Evolutionary conservation across 1,140 invertebrate species (phyloP).

Genomic region (Idris sp.): DNA sequence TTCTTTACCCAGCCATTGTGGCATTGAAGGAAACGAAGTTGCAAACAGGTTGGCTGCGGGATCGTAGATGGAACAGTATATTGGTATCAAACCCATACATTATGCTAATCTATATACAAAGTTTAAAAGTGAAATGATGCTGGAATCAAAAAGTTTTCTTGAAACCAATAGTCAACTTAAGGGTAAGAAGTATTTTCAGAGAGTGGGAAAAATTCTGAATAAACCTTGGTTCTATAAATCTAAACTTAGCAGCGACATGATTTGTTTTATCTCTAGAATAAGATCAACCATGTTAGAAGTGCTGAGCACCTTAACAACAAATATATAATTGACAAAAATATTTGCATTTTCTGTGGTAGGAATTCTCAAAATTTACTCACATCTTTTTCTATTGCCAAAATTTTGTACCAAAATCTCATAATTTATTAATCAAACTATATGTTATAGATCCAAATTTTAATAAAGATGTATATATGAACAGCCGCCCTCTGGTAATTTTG

Average conservation of each 20-base stretch:
- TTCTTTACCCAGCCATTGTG: conserved; percentile 1
- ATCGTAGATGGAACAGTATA: background rate
- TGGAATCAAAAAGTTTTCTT: background rate
- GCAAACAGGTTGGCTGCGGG: conserved; percentile 1
- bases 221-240: conserved; percentile 1
- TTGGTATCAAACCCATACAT: background rate
- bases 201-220: background rate
- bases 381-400: too few species aligned
- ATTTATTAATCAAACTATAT: too few species aligned
- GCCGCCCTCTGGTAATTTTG: too few species aligned
- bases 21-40: conserved; percentile 2
- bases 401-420: too few species aligned
- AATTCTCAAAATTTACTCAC: too few species aligned
- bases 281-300: conserved; percentile 5
- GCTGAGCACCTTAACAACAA: conserved; percentile 4
- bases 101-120: background rate
- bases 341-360: too few species aligned
- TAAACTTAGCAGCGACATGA: background rate
- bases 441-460: too few species aligned
- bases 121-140: background rate
- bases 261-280: conserved; percentile 9
- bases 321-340: conserved; percentile 1
- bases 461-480: too few species aligned
- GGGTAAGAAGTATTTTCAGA: conserved; percentile 6
- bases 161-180: background rate